Conservation (phyloP, 2,113 vertebrate genomes). For the Halcyon senegalensis region DNA sequence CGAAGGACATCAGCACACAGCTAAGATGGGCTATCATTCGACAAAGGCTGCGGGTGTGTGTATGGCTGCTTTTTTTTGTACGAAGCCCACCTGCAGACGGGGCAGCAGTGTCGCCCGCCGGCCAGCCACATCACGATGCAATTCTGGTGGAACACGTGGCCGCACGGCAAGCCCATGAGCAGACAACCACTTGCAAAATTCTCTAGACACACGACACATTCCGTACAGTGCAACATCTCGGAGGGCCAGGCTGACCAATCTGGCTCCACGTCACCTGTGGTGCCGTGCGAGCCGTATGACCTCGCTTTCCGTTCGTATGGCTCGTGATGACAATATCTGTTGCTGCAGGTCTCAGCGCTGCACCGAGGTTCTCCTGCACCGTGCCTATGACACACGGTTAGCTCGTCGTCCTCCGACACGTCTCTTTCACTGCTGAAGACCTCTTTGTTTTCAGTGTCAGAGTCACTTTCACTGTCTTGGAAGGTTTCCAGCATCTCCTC, state of each 20-base stretch:
- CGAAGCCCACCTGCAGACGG: constrained; percentile 94
- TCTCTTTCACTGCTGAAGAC: constrained; percentile 39
- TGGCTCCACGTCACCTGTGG: constrained; percentile 64
- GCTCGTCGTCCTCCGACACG: constrained; percentile 66
- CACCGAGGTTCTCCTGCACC: background rate
- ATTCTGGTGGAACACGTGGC: constrained; percentile 96
- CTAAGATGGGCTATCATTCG: constrained; percentile 65
- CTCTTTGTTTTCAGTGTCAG: constrained; percentile 75
- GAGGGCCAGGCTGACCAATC: constrained; percentile 89
- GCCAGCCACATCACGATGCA: constrained; percentile 94
- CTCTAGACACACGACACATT: constrained; percentile 97
- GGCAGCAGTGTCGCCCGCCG: constrained; percentile 91
- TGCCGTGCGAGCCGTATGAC: constrained; percentile 21
- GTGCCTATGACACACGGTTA: background rate
- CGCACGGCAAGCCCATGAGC: constrained; percentile 92
- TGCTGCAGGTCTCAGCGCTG: constrained; percentile 42
- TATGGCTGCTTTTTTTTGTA: constrained; percentile 90
- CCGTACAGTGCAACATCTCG: constrained; percentile 86
- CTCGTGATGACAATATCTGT: background rate
- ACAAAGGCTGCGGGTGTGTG: constrained; percentile 65
- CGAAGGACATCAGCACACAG: constrained; percentile 58
- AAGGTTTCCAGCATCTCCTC: constrained; percentile 70
- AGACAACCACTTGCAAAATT: constrained; percentile 87
- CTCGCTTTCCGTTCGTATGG: background rate
- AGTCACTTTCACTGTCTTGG: constrained; percentile 78